Conservation (phyloP, 2,113 vertebrate species). For the Trematocara marginatum region DNA sequence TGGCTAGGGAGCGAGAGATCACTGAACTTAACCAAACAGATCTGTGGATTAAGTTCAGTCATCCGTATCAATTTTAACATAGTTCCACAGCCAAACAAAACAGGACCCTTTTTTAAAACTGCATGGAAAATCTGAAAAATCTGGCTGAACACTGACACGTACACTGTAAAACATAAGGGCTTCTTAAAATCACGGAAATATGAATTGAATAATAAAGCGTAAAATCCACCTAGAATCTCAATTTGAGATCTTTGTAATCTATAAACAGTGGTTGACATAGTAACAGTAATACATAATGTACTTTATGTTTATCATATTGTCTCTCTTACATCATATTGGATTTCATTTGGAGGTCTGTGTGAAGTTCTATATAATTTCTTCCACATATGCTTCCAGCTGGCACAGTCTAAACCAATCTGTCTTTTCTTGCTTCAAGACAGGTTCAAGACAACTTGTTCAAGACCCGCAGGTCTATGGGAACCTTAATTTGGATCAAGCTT, state of each 20-base stretch:
- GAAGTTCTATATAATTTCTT: not conserved
- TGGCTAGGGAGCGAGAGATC: accelerated
- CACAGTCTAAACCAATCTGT: not conserved
- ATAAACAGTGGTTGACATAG: not conserved
- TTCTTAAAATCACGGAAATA: accelerated
- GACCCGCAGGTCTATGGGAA: accelerated
- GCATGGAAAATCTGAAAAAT: not conserved
- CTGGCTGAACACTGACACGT: accelerated
- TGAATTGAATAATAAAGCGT: not conserved
- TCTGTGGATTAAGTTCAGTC: not conserved
- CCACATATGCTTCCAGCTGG: not conserved
- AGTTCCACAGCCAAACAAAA: not conserved
- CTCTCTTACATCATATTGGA: not conserved
- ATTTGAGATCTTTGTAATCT: not conserved
- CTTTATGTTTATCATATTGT: not conserved
- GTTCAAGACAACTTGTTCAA: too few species aligned
- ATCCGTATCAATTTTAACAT: not conserved
- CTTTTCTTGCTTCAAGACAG: not conserved
- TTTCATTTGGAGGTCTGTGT: not conserved
- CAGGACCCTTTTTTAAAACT: accelerated
- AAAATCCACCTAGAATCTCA: not conserved
- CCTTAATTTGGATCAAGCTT: conserved; percentile 16
- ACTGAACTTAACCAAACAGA: not conserved
- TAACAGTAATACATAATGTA: not conserved
- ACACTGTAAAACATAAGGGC: accelerated